Percentiles rank a stretch among this genome's conserved stretches.
Conservation (phyloP, 2,888 invertebrate species). For the Phlogophora meticulosa region DNA sequence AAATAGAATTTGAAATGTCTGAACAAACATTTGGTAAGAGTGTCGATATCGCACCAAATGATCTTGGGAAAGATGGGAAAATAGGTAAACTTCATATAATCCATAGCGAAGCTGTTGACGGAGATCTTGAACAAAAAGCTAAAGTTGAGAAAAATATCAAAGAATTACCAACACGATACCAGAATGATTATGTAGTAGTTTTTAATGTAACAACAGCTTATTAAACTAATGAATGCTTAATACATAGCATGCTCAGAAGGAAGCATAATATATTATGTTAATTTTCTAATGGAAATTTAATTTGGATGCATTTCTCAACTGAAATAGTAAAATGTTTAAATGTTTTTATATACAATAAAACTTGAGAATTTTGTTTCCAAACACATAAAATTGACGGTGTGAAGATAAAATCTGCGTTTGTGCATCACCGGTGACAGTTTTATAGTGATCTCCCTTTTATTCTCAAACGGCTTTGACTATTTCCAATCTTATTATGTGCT, state of each 20-base stretch:
- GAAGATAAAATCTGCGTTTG: constrained; percentile 63
- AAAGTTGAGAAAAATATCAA: not conserved
- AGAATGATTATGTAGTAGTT: constrained; percentile 12
- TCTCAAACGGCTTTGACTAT: constrained; percentile 37
- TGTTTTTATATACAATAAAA: constrained; percentile 53
- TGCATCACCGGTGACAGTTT: constrained; percentile 57
- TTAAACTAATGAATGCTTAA: constrained; percentile 44
- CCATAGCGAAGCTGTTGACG: not conserved
- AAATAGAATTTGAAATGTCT: constrained; percentile 47
- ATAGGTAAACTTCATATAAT: constrained; percentile 16
- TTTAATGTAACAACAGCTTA: constrained; percentile 16
- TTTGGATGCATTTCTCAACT: constrained; percentile 42
- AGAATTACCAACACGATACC: not conserved
- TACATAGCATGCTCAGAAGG: constrained; percentile 24
- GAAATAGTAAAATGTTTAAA: constrained; percentile 41
- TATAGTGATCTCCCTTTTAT: constrained; percentile 54
- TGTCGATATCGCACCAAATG: constrained; percentile 18
- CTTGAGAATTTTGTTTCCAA: constrained; percentile 51
- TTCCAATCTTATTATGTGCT: constrained; percentile 56
- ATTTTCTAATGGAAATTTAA: constrained; percentile 57
- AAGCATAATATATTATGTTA: constrained; percentile 43
- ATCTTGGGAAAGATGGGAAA: constrained; percentile 7
- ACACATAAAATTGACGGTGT: constrained; percentile 58
- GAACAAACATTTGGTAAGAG: constrained; percentile 44
- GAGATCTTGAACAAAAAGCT: constrained; percentile 3